Base-by-base conservation (phyloP, 2,113 vertebrate genomes). In the Etia nguti region DNA sequence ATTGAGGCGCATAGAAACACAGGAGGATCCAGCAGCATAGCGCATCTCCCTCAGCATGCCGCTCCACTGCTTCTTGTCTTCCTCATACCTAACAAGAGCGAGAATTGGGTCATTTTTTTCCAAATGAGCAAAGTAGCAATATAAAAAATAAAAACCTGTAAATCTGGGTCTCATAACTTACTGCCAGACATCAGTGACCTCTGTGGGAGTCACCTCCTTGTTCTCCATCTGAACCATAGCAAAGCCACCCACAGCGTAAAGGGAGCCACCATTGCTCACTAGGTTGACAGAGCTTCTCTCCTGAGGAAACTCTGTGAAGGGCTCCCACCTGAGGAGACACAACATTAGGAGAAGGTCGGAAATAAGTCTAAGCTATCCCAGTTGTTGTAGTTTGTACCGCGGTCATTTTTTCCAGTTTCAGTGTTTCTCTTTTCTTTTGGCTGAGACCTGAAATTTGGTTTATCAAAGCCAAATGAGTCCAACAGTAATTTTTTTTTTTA, bases 131-230 rank as follows among this genome's bases (percentile, higher is more conserved):
- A 43, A 36, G 5, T 0, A 8, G 10, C 38, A 70, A 34, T 8
- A n/a, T 31, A 24, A 75, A 38, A 24, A 68, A 36, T 6, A 54
- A 43, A 60, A 24, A 22, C 8, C 24, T 34, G 24, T 18, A 6
- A 34, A 31, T 5, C 9, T 11, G 1, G 7, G 6, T 20, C 16
- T 36, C 55, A 13, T n/a, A 31, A 48, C 13, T 98, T 97, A 99
- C 99, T 99, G 99, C 98, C 99, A 99, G 93, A 99, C 97, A 79
- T 99, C 99, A 8, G 98, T 99, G 92, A 99, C 96, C 96, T 99
- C 99, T 41, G 95, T 97, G 55, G 99, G 99, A 55, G 97, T 97
- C 94, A 99, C 97, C 94, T 98, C 98, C 92, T 99, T 97, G 59
- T 97, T 97, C 91, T 99, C 98, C 85, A 96, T 95, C 89, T 99